Evolutionary conservation across 2,797 vertebrate genomes (phyloP).

Genomic region (Jordanella pulchra): DNA sequence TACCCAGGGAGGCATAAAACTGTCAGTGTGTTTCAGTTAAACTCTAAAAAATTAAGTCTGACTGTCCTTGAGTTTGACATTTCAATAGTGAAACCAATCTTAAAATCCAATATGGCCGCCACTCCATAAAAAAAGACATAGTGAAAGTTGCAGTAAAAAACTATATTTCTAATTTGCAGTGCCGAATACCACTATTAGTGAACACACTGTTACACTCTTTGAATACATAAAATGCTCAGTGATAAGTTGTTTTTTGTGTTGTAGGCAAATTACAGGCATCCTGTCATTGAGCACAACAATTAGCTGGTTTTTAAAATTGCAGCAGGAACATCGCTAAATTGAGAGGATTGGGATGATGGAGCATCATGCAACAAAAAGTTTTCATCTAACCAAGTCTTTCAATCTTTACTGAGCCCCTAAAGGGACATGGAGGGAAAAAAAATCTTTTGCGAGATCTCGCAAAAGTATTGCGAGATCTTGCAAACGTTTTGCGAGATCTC

Average conservation of each 20-base stretch:
- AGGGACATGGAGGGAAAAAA: too few relatives aligned
- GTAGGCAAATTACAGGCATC: background rate
- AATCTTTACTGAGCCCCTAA: too few relatives aligned
- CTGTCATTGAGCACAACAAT: background rate
- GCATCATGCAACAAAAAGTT: background rate
- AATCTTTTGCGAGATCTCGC: too few relatives aligned
- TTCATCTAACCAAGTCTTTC: too few relatives aligned
- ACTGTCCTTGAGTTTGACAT: background rate
- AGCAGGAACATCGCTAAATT: background rate
- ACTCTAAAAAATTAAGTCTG: background rate
- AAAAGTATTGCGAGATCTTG: too few relatives aligned
- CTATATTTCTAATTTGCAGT: background rate
- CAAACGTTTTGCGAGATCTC: too few relatives aligned
- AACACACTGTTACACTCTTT: background rate
- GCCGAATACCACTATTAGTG: background rate
- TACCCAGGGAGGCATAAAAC: background rate
- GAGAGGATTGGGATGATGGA: background rate
- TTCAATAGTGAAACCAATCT: background rate
- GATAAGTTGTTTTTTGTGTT: background rate
- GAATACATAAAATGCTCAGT: background rate
- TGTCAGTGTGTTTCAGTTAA: background rate
- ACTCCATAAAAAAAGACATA: background rate
- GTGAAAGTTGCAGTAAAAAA: background rate
- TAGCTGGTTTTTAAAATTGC: background rate
- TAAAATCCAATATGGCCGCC: background rate